Evolutionary conservation across 2,113 vertebrate species (phyloP).

Genomic region (Saguinus midas): DNA sequence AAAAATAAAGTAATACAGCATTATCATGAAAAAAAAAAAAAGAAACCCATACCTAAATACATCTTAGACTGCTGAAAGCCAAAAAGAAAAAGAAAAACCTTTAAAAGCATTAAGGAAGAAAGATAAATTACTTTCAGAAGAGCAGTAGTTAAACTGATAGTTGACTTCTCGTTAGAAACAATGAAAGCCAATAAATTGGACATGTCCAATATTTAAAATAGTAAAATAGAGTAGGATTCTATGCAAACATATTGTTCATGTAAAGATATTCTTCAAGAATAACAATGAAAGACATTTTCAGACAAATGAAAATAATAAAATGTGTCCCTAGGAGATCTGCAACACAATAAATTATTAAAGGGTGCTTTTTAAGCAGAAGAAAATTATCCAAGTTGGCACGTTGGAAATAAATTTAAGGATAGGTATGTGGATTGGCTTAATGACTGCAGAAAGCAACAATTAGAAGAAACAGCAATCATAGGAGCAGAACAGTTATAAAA

Average conservation of each 20-base stretch:
- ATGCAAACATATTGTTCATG: not conserved
- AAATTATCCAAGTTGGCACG: not conserved
- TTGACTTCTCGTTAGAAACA: not conserved
- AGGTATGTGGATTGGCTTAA: not conserved
- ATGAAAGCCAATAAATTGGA: not conserved
- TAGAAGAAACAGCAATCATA: not conserved
- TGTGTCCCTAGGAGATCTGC: not conserved
- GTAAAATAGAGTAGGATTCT: not conserved
- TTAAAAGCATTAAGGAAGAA: not conserved
- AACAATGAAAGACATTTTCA: not conserved
- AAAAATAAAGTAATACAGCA: too few species aligned
- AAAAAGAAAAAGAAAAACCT: not conserved
- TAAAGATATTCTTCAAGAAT: not conserved
- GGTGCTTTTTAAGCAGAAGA: not conserved
- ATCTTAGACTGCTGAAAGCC: not conserved
- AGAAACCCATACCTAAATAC: not conserved
- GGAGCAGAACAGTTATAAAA: not conserved
- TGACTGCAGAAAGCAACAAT: not conserved
- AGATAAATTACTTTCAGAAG: not conserved
- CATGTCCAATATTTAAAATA: not conserved
- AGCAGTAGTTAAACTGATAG: not conserved
- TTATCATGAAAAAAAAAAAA: not conserved
- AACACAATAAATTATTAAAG: not conserved
- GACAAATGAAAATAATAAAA: not conserved
- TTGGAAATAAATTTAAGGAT: not conserved